Evolutionary conservation across 2,888 invertebrate genomes (phyloP), one percentile per base, ranked within the genome.

Genomic region (Arctia plantaginis): DNA sequence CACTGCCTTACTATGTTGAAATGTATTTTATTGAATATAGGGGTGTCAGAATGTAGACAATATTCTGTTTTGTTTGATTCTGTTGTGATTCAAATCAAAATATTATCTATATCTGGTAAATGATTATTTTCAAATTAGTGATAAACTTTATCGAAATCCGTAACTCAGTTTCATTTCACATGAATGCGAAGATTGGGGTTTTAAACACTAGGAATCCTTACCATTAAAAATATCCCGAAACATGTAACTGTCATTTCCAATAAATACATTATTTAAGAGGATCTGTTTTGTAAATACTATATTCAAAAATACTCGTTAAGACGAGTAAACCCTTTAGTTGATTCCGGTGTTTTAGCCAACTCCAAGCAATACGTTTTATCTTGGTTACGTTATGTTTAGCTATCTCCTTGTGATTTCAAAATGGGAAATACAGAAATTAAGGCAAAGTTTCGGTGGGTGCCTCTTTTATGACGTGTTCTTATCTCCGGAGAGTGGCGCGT

Each of bases 391-490:
- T 86, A 88, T 88, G 85, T 87, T 89, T 87, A 89, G 86, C 82
- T 82, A 84, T 86, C 87, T 85, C 83, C 85, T 79, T 86, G 85
- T 88, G 89, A 92, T 91, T 90, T 89, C 88, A 83, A 82, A 91
- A 89, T 90, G 91, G 90, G 89, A 90, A 90, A 91, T 90, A 90
- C 89, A 90, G 90, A 91, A 92, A 93, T 93, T 91, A 91, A 91
- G 89, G 90, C 90, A 90, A 93, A 94, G 91, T 94, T 94, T 93
- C 85, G 91, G 92, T 88, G 90, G 90, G 89, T 88, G 89, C 88
- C 92, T 92, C 93, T 93, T 93, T 93, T 94, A 94, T 93, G 94
- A 93, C 90, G 91, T 93, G 93, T 93, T 91, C 93, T 94, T 95
- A 94, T 94, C 94, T 93, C 87, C 82, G 81, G 88, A 88, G 86